Evolutionary conservation across 2,888 invertebrate genomes (phyloP), one percentile per base, ranked within the genome.

Genomic region (Cryptocephalus primarius): DNA sequence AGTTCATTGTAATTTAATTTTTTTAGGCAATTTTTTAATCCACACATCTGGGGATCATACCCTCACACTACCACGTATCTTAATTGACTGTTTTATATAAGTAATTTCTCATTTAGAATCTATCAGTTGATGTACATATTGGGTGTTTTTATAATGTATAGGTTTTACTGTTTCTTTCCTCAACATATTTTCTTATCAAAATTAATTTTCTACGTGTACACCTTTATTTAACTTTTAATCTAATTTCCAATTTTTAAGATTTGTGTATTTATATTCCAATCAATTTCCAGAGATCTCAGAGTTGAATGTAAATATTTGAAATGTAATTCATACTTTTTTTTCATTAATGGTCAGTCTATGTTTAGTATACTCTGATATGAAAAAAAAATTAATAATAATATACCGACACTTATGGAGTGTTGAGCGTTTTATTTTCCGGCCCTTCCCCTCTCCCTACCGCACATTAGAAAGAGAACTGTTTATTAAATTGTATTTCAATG

Each of bases 341-440:
- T 62, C 60, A 61, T 56, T 64, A 59, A 67, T 64, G 67, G 67
- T 68, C 67, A 68, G 67, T 67, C 66, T 64, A 62, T 65, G 64
- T 65, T 59, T 66, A 64, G 64, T 65, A 66, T 65, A 65, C 61
- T 65, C 64, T 63, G 59, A 64, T 62, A 65, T 62, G 57, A 65
- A 66, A 63, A 61, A 64, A 64, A 62, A 64, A 65, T 64, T 65
- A 64, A 64, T 22, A 22, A 22, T 22, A 22, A 22, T 22, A 22
- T 22, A 22, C 22, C 22, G 22, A 22, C 22, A 22, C 22, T 22
- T 22, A 22, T 22, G 22, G 22, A 22, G 22, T 22, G 22, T 22
- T 22, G 22, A 6, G 22, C 6, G 22, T 22, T 22, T 22, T 22
- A 22, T 22, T 22, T 22, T 22, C 22, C 2, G 6, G 6, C 22